Evolutionary conservation across 2,113 vertebrate genomes (phyloP).

Genomic region (Seriola dumerili): DNA sequence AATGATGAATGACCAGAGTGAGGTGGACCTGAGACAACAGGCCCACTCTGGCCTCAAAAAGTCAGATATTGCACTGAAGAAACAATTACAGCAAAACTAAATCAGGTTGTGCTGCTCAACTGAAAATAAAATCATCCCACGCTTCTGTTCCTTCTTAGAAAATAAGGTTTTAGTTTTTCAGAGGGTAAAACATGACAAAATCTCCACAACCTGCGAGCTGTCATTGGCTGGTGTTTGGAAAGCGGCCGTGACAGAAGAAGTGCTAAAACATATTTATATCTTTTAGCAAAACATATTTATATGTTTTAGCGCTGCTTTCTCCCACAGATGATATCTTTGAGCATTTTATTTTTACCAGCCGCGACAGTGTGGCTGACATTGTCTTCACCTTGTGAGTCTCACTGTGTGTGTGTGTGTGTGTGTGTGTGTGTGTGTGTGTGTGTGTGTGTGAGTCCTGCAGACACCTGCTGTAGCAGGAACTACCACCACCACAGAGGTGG

Average conservation of each 20-base stretch:
- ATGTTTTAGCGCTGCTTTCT: too few relatives aligned
- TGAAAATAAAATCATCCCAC: constrained; percentile 27
- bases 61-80: constrained; percentile 34
- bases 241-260: neutral
- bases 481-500: too few relatives aligned
- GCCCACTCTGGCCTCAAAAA: constrained; percentile 37
- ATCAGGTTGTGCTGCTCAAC: constrained; percentile 16
- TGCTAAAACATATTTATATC: too few relatives aligned
- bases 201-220: neutral
- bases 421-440: too few relatives aligned
- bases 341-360: too few relatives aligned
- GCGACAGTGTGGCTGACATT: too few relatives aligned
- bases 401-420: too few relatives aligned
- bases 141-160: constrained; percentile 14
- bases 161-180: constrained; percentile 9
- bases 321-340: too few relatives aligned
- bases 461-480: too few relatives aligned
- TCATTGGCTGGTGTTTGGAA: neutral
- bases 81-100: constrained; percentile 25
- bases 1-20: constrained; percentile 77
- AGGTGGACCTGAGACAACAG: constrained; percentile 64
- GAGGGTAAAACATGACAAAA: neutral
- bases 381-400: too few relatives aligned
- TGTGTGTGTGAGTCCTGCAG: too few relatives aligned
- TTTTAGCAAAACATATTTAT: too few relatives aligned